Evolutionary conservation across 2,797 vertebrate genomes (phyloP).

Genomic region (Scolopax bukidnonensis): DNA sequence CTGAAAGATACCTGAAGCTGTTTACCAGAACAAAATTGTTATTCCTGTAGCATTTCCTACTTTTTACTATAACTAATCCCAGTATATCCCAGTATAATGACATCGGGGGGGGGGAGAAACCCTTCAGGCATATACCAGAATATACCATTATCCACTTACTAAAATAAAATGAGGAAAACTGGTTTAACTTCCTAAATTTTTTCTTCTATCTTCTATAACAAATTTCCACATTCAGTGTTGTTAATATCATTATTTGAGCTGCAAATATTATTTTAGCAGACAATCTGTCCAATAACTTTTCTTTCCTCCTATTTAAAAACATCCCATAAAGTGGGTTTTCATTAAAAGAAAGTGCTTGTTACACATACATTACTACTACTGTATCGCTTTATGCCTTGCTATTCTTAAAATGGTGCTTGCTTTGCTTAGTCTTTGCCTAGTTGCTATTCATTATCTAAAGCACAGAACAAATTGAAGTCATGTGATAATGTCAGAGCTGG

Average conservation of each 20-base stretch:
- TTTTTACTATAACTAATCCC: neutral
- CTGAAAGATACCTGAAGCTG: constrained; percentile 35
- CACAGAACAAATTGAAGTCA: neutral
- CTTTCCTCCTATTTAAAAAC: neutral
- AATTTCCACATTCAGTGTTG: neutral
- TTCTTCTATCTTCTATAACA: neutral
- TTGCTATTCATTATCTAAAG: constrained; percentile 12
- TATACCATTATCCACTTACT: neutral
- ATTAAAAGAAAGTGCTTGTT: neutral
- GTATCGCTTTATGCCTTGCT: neutral
- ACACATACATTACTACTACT: neutral
- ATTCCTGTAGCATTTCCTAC: neutral
- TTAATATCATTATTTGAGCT: neutral
- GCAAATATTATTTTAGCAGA: neutral
- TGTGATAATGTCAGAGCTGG: neutral
- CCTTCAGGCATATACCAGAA: neutral
- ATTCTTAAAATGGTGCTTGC: neutral
- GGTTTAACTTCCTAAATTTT: neutral
- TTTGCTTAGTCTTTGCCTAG: neutral
- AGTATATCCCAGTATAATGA: neutral
- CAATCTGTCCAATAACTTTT: neutral
- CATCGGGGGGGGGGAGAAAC: neutral
- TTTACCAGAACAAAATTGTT: neutral
- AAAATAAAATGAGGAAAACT: neutral
- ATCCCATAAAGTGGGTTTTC: neutral